phyloP scores from a whole-genome alignment of 1,140 invertebrate species.

The Nautilus pompilius region DNA sequence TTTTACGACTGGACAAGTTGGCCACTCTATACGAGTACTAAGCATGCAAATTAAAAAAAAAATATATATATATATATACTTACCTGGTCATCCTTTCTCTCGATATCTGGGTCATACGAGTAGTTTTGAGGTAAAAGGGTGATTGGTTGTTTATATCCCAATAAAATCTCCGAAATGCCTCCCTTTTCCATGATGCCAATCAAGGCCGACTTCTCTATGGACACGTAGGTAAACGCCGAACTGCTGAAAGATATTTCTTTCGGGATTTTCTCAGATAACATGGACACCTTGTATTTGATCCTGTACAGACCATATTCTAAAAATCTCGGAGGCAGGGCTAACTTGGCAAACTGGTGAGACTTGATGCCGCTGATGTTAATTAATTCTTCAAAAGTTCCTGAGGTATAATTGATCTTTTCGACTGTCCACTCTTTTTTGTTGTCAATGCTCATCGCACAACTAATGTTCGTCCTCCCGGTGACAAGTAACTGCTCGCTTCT shows the following conservation, averaged over 20 bases:
- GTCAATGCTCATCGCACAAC: conserved; percentile 30
- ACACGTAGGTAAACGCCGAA: conserved; percentile 27
- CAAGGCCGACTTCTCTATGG: conserved; percentile 31
- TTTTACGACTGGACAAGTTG: no score
- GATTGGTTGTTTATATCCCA: conserved; percentile 27
- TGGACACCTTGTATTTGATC: conserved; percentile 32
- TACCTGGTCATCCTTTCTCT: conserved; percentile 7
- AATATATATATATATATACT: neutral
- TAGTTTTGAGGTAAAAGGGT: conserved; percentile 31
- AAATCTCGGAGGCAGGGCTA: conserved; percentile 30
- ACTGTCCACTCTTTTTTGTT: conserved; percentile 37
- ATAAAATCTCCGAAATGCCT: conserved; percentile 30
- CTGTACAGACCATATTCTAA: conserved; percentile 41
- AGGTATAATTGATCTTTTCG: conserved; percentile 21
- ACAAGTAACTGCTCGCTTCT: conserved; percentile 25
- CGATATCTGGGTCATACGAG: conserved; percentile 50
- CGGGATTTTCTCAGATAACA: conserved; percentile 12
- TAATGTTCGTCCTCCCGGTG: conserved; percentile 32
- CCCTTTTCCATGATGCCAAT: conserved; percentile 35
- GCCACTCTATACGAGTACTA: neutral
- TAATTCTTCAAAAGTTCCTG: conserved; percentile 8
- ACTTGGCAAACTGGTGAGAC: conserved; percentile 26
- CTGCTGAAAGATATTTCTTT: neutral
- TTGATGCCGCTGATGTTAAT: conserved; percentile 13
- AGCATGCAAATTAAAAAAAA: neutral